These are phyloP conservation scores for Drosophila ustulata DNA, from an alignment of 2,888 invertebrate genomes.

Conservation along the genomic window DNA sequence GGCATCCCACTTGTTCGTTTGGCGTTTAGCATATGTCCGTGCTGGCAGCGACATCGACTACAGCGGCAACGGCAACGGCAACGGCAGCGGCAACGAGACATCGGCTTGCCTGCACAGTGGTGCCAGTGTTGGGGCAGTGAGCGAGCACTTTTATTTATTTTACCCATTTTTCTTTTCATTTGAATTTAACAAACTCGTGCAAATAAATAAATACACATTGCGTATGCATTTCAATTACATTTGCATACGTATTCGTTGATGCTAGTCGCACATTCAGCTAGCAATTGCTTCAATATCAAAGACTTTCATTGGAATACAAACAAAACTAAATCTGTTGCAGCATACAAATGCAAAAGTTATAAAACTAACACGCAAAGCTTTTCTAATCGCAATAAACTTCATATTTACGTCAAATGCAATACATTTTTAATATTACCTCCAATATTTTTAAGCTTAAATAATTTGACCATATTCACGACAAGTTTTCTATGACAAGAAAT, in stretches of 20 bases:
- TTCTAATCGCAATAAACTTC: not conserved
- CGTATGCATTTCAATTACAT: slow-evolving; percentile 1
- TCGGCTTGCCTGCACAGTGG: slow-evolving; percentile 16
- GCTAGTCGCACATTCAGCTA: not conserved
- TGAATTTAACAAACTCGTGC: not conserved
- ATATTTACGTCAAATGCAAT: not conserved
- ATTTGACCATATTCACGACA: no score
- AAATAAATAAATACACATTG: slow-evolving; percentile 1
- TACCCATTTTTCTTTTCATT: not conserved
- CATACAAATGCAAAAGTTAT: not conserved
- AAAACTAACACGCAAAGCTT: not conserved
- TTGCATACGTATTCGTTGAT: not conserved
- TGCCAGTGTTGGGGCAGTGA: not conserved
- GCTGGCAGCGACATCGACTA: slow-evolving; percentile 57
- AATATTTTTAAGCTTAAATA: no score
- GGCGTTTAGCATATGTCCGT: slow-evolving; percentile 76
- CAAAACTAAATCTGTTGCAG: not conserved
- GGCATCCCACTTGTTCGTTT: slow-evolving; percentile 37
- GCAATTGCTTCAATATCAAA: not conserved
- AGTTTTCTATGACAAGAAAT: no score
- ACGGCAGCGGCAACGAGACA: slow-evolving; percentile 4
- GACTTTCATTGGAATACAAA: not conserved
- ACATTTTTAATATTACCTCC: no score
- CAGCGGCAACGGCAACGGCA: no score
- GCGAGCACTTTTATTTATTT: not conserved